Percentiles rank a stretch among this genome's conserved stretches.
Evolutionary conservation across 2,888 invertebrate genomes (phyloP).

Genomic region (Hymenopus coronatus): DNA sequence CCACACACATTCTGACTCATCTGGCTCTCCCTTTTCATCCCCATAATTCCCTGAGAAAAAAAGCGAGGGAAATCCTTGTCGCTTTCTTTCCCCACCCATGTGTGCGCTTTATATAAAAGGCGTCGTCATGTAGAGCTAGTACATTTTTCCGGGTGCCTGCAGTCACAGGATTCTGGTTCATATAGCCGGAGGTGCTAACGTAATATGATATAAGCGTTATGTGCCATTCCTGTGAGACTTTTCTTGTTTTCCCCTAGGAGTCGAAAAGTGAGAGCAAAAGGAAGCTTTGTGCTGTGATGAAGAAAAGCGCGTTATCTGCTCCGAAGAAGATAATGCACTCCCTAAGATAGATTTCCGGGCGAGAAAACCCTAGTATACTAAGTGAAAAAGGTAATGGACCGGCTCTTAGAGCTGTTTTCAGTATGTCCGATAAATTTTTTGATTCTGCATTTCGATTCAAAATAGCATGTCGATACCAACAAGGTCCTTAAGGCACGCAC

Average conservation of each 20-base stretch:
- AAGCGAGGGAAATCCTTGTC: not conserved
- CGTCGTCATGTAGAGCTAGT: not conserved
- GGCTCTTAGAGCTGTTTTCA: no score
- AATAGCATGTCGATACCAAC: no score
- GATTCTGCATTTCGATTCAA: no score
- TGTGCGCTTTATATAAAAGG: not conserved
- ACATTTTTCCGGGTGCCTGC: not conserved
- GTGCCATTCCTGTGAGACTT: not conserved
- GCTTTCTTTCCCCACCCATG: not conserved
- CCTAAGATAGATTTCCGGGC: not conserved
- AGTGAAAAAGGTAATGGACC: no score
- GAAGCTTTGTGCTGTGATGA: not conserved
- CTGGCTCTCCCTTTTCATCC: constrained; percentile 5
- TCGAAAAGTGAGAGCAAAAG: not conserved
- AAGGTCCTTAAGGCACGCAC: no score
- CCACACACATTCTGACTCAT: constrained; percentile 7
- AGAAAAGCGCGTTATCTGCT: not conserved
- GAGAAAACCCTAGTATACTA: not conserved
- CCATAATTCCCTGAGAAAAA: constrained; percentile 2
- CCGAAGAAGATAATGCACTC: not conserved
- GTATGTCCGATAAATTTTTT: no score
- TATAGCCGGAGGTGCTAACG: not conserved
- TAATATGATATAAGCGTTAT: not conserved
- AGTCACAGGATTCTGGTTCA: not conserved
- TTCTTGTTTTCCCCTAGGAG: not conserved